Base-by-base conservation (phyloP, 2,888 invertebrate genomes). In the Aproaerema taeniolella region DNA sequence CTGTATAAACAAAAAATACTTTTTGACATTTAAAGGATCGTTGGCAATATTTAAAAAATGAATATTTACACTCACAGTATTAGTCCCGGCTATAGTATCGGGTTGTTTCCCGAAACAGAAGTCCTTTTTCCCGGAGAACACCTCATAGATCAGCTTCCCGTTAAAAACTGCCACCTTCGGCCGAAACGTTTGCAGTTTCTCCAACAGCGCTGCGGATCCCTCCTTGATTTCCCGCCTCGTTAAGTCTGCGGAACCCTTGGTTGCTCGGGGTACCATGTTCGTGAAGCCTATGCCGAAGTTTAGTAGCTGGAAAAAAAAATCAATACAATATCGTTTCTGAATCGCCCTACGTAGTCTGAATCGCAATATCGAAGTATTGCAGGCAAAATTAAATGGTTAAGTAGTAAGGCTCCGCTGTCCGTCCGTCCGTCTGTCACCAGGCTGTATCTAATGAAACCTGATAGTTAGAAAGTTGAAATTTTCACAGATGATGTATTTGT, bases 101-200 rank as follows among this genome's bases (percentile, higher is more conserved):
- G 97, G 96, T 74, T 98, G 98, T 58, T 97, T 93, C 31, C 98
- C 98, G 81, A 98, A 97, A 70, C 95, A 93, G 78, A 98, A 98
- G 80, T 98, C 97, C 82, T 98, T 98, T 83, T 96, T 96, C 10
- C 98, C 98, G 45, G 96, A 95, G 88, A 97, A 98, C 33, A 98
- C 95, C 85, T 98, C 98, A 85, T 97, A 98, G 62, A 98, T 98
- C 58, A 98, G 91, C 88, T 98, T 98, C n/a, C 98, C 98, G 89
- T 98, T 98, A 80, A 98, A 98, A 32, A 97, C 97, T 38, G 97
- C 97, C 58, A 98, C 41, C 89, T 98, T 98, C 53, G 98, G 98
- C 63, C 93, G 93, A 89, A 93, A 98, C 69, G 94, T 93, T 79
- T 93, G 91, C 61, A 98, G 88, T 85, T 98, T 98, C 67, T 96